phyloP scores from a whole-genome alignment of 2,888 invertebrate species.

The Tetranychus truncatus region DNA sequence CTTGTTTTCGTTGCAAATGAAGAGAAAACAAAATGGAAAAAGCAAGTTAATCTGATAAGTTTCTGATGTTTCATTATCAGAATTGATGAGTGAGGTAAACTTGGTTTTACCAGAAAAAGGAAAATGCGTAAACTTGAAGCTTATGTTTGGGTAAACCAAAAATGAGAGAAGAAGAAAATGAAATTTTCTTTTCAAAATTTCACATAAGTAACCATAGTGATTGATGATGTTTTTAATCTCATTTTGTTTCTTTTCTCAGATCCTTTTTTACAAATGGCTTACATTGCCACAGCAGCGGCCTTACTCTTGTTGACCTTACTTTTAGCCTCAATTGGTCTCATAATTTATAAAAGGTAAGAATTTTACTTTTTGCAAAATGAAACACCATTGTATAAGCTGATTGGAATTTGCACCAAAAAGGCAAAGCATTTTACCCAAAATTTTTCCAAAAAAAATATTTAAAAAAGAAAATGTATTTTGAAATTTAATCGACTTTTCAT shows the following conservation, averaged over 20 bases:
- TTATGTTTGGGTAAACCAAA: too few species aligned
- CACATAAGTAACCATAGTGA: neutral
- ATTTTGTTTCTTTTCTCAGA: slow-evolving; percentile 16
- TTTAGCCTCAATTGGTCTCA: slow-evolving; percentile 20
- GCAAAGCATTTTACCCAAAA: too few species aligned
- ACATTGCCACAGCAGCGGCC: slow-evolving; percentile 23
- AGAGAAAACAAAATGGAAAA: too few species aligned
- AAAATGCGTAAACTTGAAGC: neutral
- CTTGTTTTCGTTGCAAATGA: too few species aligned
- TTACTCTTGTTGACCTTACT: slow-evolving; percentile 22
- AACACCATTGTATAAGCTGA: neutral
- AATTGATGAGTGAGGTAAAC: too few species aligned
- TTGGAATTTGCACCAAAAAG: too few species aligned
- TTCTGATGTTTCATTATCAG: neutral
- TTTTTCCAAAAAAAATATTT: too few species aligned
- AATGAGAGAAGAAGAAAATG: neutral
- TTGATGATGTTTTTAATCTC: neutral
- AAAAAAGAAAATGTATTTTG: too few species aligned
- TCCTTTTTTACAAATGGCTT: slow-evolving; percentile 24
- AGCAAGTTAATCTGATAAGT: neutral
- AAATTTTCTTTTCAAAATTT: neutral
- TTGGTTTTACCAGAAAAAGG: neutral
- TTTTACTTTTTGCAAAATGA: neutral
- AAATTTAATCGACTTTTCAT: neutral
- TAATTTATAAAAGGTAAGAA: slow-evolving; percentile 23